These are phyloP conservation scores for Cochlearius cochlearius DNA, from an alignment of 2,113 vertebrate species.

Conservation along the genomic window DNA sequence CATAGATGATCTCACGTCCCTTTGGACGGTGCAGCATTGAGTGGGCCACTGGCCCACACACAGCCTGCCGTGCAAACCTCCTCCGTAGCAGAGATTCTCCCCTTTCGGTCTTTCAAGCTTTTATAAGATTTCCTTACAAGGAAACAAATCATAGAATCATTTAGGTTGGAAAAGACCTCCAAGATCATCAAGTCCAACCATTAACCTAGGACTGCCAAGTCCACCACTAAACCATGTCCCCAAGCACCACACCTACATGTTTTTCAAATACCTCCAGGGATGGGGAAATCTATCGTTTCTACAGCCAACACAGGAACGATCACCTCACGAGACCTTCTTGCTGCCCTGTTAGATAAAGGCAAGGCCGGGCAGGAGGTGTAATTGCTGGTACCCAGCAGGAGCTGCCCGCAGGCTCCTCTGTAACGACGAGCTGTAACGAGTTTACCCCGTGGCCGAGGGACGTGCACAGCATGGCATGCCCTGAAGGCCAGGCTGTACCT, in stretches of 20 bases:
- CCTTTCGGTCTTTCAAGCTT: background rate
- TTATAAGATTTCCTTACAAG: background rate
- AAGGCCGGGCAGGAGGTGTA: background rate
- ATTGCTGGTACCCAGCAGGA: accelerated
- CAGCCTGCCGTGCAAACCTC: background rate
- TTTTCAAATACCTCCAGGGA: too few relatives aligned
- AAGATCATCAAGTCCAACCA: too few relatives aligned
- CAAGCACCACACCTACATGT: too few relatives aligned
- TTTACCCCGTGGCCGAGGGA: accelerated
- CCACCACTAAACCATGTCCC: too few relatives aligned
- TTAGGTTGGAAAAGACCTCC: too few relatives aligned
- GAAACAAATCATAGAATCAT: background rate
- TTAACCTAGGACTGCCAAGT: too few relatives aligned
- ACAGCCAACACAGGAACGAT: background rate
- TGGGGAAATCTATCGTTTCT: background rate
- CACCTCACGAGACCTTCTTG: background rate
- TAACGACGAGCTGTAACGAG: background rate
- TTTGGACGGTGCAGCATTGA: background rate
- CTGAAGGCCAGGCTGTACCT: background rate
- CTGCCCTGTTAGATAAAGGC: background rate
- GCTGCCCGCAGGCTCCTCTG: background rate
- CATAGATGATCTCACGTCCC: background rate
- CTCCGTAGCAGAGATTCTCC: background rate
- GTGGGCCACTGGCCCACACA: accelerated
- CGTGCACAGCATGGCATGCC: accelerated